A percentile compares a stretch with the other conserved stretches of the same genome.
Evolutionary conservation across 2,888 invertebrate genomes (phyloP).

Genomic region (Tetragonula carbonaria): DNA sequence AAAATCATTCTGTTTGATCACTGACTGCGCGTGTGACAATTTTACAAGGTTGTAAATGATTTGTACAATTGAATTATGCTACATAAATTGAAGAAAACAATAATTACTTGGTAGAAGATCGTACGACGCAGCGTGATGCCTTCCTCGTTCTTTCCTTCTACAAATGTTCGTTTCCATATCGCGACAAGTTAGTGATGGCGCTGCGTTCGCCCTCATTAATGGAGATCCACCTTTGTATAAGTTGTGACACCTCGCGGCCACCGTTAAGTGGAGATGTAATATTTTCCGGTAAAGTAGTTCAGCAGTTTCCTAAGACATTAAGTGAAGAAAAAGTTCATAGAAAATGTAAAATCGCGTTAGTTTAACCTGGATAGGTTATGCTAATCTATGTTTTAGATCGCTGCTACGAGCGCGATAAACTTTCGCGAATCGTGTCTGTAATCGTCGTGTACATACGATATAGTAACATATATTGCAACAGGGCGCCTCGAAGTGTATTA

Average conservation of each 20-base stretch:
- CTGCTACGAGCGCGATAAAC: constrained; percentile 19
- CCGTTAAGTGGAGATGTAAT: constrained; percentile 45
- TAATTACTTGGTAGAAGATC: neutral
- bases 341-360: constrained; percentile 23
- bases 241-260: constrained; percentile 56
- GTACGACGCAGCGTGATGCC: neutral
- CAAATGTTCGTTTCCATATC: neutral
- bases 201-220: neutral
- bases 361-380: neutral
- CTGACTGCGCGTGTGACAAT: too few species aligned
- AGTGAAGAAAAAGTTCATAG: neutral
- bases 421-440: constrained; percentile 17
- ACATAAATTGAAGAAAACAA: neutral
- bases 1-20: neutral
- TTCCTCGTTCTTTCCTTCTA: neutral
- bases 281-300: constrained; percentile 55
- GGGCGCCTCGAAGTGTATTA: constrained; percentile 53
- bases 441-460: constrained; percentile 35
- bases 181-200: constrained; percentile 7
- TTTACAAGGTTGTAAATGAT: neutral
- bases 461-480: constrained; percentile 48
- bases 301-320: constrained; percentile 17
- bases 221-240: neutral
- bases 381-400: constrained; percentile 15
- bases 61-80: neutral